Percentiles rank a stretch among this genome's conserved stretches.
phyloP scores from a whole-genome alignment of 2,888 invertebrate species.

The Volucella inflata region DNA sequence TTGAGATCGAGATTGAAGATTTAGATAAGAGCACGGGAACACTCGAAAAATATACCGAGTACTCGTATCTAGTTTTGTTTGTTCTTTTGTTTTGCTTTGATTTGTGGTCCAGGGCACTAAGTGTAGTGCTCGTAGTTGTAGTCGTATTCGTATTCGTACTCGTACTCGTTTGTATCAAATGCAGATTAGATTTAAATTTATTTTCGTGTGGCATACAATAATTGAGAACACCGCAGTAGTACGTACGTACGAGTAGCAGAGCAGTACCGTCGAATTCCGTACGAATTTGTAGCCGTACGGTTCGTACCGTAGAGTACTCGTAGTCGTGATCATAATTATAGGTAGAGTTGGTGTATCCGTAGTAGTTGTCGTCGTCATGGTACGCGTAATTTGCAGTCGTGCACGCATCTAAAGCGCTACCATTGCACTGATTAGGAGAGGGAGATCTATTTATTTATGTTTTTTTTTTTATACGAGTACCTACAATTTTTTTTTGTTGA shows the following conservation, averaged over 20 bases:
- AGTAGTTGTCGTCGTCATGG: conserved; percentile 8
- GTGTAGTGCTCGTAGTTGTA: conserved; percentile 24
- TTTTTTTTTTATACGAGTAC: too few species aligned
- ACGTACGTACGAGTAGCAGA: not conserved
- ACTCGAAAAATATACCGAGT: too few species aligned
- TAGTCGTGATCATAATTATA: not conserved
- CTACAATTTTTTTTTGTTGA: not conserved
- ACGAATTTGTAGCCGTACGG: conserved; percentile 2
- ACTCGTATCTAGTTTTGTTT: conserved; percentile 10
- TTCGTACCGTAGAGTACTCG: too few species aligned
- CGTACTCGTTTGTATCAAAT: conserved; percentile 23
- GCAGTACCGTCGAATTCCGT: not conserved
- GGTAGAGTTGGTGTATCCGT: too few species aligned
- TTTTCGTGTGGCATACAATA: conserved; percentile 67
- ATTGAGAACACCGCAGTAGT: conserved; percentile 52
- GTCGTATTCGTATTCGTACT: too few species aligned
- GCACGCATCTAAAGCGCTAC: conserved; percentile 56
- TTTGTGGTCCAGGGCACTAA: conserved; percentile 51
- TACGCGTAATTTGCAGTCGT: conserved; percentile 58
- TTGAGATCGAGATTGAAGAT: conserved; percentile 18
- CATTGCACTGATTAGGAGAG: conserved; percentile 48
- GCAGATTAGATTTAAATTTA: conserved; percentile 73
- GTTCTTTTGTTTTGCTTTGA: conserved; percentile 52
- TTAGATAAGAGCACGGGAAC: not conserved
- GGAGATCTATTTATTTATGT: conserved; percentile 5